Conservation (phyloP, 2,113 vertebrate species). For the Corythoichthys haematopterus region DNA sequence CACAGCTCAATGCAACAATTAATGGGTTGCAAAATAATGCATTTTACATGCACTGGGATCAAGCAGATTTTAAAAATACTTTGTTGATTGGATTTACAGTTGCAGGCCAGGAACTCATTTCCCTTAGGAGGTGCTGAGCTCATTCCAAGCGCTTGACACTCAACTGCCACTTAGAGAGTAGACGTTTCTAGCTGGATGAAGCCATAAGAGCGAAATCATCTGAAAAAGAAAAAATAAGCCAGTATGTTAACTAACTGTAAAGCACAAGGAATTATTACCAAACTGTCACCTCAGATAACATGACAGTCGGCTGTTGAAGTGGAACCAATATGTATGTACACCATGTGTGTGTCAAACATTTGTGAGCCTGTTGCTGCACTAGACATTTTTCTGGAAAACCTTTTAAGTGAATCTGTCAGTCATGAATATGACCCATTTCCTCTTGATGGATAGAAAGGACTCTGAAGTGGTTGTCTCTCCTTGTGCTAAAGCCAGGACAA, state of each 20-base stretch:
- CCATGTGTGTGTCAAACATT: conserved; percentile 7
- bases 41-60: background rate
- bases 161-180: too few relatives aligned
- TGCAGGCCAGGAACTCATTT: background rate
- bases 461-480: conserved; percentile 37
- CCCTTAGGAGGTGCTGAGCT: too few relatives aligned
- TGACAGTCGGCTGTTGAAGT: background rate
- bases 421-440: conserved; percentile 33
- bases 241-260: background rate
- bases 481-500: conserved; percentile 27
- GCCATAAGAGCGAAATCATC: too few relatives aligned
- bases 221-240: background rate
- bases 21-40: conserved; percentile 18
- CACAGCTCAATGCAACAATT: conserved; percentile 18
- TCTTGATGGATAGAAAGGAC: conserved; percentile 25
- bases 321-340: background rate
- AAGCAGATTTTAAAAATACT: conserved; percentile 3
- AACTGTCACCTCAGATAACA: background rate
- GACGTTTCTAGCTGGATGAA: too few relatives aligned
- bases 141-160: too few relatives aligned
- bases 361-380: conserved; percentile 12
- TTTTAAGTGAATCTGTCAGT: conserved; percentile 34
- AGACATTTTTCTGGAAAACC: conserved; percentile 22
- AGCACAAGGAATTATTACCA: background rate
- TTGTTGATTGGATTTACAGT: conserved; percentile 1